Conservation (phyloP, 2,888 invertebrate species). For the Tachina grossa region DNA sequence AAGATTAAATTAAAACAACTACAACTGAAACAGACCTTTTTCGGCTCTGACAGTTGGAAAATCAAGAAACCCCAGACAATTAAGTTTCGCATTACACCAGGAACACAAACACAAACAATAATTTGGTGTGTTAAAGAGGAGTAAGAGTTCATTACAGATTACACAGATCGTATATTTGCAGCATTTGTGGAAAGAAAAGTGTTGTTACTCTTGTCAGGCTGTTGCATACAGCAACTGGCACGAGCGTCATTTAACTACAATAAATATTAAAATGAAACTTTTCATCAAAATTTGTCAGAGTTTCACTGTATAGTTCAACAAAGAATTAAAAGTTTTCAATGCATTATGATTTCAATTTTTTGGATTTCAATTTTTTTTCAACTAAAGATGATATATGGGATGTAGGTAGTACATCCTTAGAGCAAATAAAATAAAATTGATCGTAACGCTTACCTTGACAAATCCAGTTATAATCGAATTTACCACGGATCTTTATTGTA, state of each 20-base stretch:
- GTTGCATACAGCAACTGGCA: constrained; percentile 47
- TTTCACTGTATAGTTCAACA: no score
- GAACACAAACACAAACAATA: not conserved
- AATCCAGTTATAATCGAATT: no score
- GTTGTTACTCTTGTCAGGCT: constrained; percentile 11
- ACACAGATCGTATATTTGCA: no score
- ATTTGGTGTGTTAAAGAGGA: not conserved
- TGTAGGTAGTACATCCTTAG: no score
- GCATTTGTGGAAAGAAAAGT: not conserved
- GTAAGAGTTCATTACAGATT: constrained; percentile 31
- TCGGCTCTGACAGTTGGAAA: constrained; percentile 16
- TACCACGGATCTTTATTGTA: no score
- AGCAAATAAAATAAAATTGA: no score
- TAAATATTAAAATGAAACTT: constrained; percentile 43
- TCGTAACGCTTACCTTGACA: no score
- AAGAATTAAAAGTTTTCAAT: no score
- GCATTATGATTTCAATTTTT: no score
- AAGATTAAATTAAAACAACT: constrained; percentile 16
- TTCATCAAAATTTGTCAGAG: no score
- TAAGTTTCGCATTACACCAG: constrained; percentile 44
- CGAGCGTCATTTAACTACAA: constrained; percentile 63
- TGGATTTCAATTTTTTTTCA: no score
- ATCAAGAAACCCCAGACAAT: constrained; percentile 14
- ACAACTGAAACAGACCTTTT: constrained; percentile 29
- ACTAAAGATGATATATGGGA: no score